phyloP scores from a whole-genome alignment of 2,888 invertebrate genomes.

The Hypomecis punctinalis region DNA sequence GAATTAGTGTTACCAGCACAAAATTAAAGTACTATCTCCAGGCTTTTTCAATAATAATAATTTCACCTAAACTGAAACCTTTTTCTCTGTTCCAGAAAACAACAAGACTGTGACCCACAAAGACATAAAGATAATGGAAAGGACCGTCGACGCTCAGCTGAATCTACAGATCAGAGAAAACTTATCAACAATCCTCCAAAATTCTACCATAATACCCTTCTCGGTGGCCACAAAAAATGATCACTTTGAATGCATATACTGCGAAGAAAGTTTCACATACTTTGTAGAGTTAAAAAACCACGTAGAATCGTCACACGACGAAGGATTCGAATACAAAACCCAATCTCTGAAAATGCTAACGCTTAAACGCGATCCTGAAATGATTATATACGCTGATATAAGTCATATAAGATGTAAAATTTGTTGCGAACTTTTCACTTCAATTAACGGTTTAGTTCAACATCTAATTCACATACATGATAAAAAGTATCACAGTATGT shows the following conservation, averaged over 20 bases:
- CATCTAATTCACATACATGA: background rate
- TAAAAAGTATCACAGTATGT: background rate
- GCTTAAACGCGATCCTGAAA: background rate
- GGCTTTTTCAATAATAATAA: no score
- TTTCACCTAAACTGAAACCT: background rate
- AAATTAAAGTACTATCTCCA: background rate
- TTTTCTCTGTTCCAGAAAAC: background rate
- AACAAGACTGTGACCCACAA: background rate
- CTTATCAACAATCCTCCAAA: background rate
- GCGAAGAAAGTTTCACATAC: background rate
- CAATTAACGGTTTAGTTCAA: background rate
- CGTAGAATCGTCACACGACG: background rate
- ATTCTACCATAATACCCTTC: background rate
- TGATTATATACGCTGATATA: background rate
- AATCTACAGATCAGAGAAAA: background rate
- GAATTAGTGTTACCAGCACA: background rate
- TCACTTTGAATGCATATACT: slow-evolving; percentile 1
- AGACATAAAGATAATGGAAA: background rate
- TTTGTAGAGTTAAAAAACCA: background rate
- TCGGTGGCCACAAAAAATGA: background rate
- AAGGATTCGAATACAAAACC: background rate
- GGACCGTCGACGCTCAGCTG: background rate
- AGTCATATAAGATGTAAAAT: background rate
- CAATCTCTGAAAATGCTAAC: background rate
- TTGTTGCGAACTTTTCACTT: background rate